Evolutionary conservation across 2,113 vertebrate species (phyloP), one percentile per base, ranked within the genome.

Genomic region (Zosterops borbonicus): DNA sequence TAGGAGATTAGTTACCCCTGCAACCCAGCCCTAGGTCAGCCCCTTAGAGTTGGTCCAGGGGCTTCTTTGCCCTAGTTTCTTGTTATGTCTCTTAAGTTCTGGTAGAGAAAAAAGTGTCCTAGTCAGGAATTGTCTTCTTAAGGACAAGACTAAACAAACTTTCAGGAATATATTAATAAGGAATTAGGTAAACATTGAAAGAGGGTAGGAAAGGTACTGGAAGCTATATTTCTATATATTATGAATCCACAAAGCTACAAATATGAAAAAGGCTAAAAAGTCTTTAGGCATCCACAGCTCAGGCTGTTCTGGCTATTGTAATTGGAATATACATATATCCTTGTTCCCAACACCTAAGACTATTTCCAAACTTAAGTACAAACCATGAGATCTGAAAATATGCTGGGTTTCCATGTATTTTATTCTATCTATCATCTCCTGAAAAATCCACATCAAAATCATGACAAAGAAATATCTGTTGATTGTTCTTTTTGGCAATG

Each of bases 391-490:
- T 50, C 10, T 50, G 14, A 62, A 90, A 50, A 67, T 42, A 67
- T 17, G 5, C 8, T 19, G 1, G 0, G 6, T 53, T 80, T 65
- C 35, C 25, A 2, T 39, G n/a, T 39, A 31, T 69, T 52, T n/a
- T 52, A 23, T 3, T 31, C 0, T 27, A 64, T 41, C 19, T 29
- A 14, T 20, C 0, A 3, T 9, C 9, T 53, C 4, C 23, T n/a
- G 24, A 86, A 67, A 86, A 88, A 68, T 4, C 9, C 12, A 25
- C 16, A 42, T 27, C 27, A 56, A 80, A 76, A 92, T 56, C 8
- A 47, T 50, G 5, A 55, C 14, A 64, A 78, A 55, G 6, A 47
- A 88, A 50, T 53, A 28, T 22, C 8, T 44, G 5, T 52, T 42
- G 12, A 13, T 69, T 25, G 67, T 53, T 4, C 1, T 37, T 64